Percentiles rank a stretch among this genome's conserved stretches.
phyloP scores from a whole-genome alignment of 53 echinoderm and acorn worm species.

The Hippasteria phrygiana region DNA sequence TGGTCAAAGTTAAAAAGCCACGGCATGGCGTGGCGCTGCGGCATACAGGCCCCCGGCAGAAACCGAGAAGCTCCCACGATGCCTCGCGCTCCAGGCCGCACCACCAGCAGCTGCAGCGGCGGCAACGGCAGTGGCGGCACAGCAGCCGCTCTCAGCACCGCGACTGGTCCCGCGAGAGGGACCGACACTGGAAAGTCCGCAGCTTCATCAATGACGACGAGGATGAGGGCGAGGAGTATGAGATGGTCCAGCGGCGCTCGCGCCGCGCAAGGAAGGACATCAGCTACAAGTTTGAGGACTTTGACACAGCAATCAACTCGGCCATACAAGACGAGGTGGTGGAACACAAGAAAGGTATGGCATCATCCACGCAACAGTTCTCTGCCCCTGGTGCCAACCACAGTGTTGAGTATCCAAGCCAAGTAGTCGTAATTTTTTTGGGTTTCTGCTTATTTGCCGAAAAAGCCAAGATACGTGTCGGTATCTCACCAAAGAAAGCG shows the following conservation, averaged over 20 bases:
- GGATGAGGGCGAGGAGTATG: slow-evolving; percentile 76
- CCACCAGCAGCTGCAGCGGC: background rate
- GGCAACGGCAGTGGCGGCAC: background rate
- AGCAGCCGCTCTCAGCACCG: background rate
- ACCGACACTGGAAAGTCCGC: background rate
- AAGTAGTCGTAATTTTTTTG: too few species aligned
- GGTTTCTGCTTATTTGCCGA: too few species aligned
- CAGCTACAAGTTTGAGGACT: slow-evolving; percentile 98
- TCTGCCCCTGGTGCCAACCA: too few species aligned
- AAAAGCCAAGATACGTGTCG: too few species aligned
- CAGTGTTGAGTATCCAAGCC: background rate
- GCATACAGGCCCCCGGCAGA: slow-evolving; percentile 1
- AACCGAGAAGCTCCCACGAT: background rate
- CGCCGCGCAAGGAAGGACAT: slow-evolving; percentile 74
- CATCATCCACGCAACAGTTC: too few species aligned
- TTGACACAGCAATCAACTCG: slow-evolving; percentile 91
- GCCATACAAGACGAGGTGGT: slow-evolving; percentile 93
- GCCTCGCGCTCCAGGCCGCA: background rate
- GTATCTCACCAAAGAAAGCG: too few species aligned
- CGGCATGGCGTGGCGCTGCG: background rate
- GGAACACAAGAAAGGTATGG: slow-evolving; percentile 86
- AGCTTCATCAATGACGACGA: slow-evolving; percentile 68
- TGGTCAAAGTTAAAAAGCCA: slow-evolving; percentile 58
- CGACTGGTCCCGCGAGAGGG: slow-evolving; percentile 28
- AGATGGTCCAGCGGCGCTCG: slow-evolving; percentile 75